phyloP scores from a whole-genome alignment of 2,888 invertebrate genomes.

The Plagodis dolabraria region DNA sequence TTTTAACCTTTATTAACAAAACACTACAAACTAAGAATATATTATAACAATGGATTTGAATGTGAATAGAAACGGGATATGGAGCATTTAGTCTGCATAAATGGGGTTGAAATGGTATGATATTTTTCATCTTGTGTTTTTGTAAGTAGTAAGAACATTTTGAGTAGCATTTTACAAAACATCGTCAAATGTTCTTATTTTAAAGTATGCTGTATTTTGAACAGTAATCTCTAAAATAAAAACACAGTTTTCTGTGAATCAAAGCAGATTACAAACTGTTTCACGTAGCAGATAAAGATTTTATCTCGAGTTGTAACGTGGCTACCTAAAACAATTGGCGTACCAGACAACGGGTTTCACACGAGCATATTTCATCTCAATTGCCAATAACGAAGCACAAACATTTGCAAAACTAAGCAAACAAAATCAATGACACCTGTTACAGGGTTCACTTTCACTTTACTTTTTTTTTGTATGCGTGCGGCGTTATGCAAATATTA shows the following conservation, averaged over 20 bases:
- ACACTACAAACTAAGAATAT: too few relatives aligned
- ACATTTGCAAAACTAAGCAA: slow-evolving; percentile 58
- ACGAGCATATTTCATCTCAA: slow-evolving; percentile 43
- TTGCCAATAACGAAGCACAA: slow-evolving; percentile 46
- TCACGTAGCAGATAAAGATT: slow-evolving; percentile 28
- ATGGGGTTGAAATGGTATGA: too few relatives aligned
- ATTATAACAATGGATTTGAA: too few relatives aligned
- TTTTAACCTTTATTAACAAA: too few relatives aligned
- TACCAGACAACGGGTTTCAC: slow-evolving; percentile 21
- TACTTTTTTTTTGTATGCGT: slow-evolving; percentile 63
- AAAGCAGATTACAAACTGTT: slow-evolving; percentile 26
- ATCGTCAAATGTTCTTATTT: neutral
- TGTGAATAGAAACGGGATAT: too few relatives aligned
- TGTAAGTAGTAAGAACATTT: too few relatives aligned
- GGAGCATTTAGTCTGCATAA: too few relatives aligned
- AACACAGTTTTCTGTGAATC: slow-evolving; percentile 22
- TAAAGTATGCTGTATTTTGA: neutral
- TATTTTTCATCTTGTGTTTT: too few relatives aligned
- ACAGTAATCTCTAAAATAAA: slow-evolving; percentile 11
- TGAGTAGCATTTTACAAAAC: too few relatives aligned
- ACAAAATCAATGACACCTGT: slow-evolving; percentile 72
- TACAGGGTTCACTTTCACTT: slow-evolving; percentile 69
- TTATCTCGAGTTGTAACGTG: slow-evolving; percentile 9
- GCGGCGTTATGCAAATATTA: slow-evolving; percentile 70
- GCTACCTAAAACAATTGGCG: slow-evolving; percentile 27